Evolutionary conservation across 2,888 invertebrate species (phyloP).

Genomic region (Sthenelais limicola): DNA sequence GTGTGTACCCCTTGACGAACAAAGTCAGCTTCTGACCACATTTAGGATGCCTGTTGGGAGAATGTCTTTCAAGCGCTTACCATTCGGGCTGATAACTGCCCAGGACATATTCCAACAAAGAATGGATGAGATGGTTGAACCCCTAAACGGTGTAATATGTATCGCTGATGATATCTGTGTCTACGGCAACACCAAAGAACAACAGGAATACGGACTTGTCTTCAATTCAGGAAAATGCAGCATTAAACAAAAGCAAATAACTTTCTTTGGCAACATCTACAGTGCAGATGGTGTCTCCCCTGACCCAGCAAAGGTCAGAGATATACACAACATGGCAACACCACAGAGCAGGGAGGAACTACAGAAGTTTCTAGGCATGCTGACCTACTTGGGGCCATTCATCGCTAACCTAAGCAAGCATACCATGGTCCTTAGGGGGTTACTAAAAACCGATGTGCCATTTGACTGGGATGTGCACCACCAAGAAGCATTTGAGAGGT

Average conservation of each 20-base stretch:
- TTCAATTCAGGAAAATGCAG: neutral
- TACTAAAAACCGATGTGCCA: slow-evolving; percentile 43
- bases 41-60: slow-evolving; percentile 49
- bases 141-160: slow-evolving; percentile 45
- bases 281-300: slow-evolving; percentile 34
- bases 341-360: slow-evolving; percentile 44
- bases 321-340: too few relatives aligned
- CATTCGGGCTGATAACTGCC: slow-evolving; percentile 48
- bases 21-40: slow-evolving; percentile 48
- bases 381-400: slow-evolving; percentile 44
- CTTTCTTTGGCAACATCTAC: slow-evolving; percentile 46
- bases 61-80: too few relatives aligned
- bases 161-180: slow-evolving; percentile 51
- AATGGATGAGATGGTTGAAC: slow-evolving; percentile 44
- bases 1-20: slow-evolving; percentile 43
- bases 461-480: slow-evolving; percentile 42
- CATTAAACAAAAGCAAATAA: too few relatives aligned
- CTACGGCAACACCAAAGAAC: slow-evolving; percentile 39
- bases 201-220: slow-evolving; percentile 48
- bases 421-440: slow-evolving; percentile 38
- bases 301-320: slow-evolving; percentile 45
- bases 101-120: slow-evolving; percentile 48
- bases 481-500: neutral
- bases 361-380: slow-evolving; percentile 45
- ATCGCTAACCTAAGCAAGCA: slow-evolving; percentile 39